These are phyloP conservation scores for Halictus quadricinctus DNA, from an alignment of 2,888 invertebrate species.

Conservation along the genomic window DNA sequence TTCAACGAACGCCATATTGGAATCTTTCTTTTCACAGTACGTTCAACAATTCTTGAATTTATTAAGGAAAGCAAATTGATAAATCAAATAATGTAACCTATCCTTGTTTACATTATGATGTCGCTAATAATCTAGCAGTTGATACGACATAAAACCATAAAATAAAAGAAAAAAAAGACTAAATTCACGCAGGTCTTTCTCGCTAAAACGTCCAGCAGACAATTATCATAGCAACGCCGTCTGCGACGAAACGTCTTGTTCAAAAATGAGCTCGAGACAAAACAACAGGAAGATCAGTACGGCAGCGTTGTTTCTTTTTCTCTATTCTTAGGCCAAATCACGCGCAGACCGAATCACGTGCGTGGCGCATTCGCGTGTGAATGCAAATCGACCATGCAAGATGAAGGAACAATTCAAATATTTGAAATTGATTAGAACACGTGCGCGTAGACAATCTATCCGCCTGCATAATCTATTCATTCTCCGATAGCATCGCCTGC, in stretches of 20 bases:
- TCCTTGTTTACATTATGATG: too few relatives aligned
- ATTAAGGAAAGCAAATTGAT: too few relatives aligned
- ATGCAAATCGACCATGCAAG: not conserved
- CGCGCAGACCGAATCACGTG: too few relatives aligned
- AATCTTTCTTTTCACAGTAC: not conserved
- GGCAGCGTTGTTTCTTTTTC: not conserved
- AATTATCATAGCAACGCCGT: too few relatives aligned
- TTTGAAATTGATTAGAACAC: not conserved
- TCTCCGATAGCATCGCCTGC: conserved; percentile 49
- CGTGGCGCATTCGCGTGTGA: not conserved
- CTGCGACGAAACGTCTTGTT: not conserved
- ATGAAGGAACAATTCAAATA: not conserved
- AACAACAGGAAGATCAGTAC: not conserved
- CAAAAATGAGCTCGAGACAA: not conserved
- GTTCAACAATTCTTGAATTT: not conserved
- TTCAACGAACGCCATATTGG: not conserved
- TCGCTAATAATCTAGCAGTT: too few relatives aligned
- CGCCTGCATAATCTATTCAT: conserved; percentile 47
- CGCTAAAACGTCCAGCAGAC: not conserved
- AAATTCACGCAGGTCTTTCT: not conserved
- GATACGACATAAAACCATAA: too few relatives aligned
- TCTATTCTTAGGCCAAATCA: not conserved
- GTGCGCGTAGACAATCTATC: conserved; percentile 5
- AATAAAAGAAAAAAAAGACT: not conserved
- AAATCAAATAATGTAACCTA: too few relatives aligned